Percentiles rank a stretch among this genome's conserved stretches.
Conservation (phyloP, 2,113 vertebrate species). For the Oplegnathus fasciatus region DNA sequence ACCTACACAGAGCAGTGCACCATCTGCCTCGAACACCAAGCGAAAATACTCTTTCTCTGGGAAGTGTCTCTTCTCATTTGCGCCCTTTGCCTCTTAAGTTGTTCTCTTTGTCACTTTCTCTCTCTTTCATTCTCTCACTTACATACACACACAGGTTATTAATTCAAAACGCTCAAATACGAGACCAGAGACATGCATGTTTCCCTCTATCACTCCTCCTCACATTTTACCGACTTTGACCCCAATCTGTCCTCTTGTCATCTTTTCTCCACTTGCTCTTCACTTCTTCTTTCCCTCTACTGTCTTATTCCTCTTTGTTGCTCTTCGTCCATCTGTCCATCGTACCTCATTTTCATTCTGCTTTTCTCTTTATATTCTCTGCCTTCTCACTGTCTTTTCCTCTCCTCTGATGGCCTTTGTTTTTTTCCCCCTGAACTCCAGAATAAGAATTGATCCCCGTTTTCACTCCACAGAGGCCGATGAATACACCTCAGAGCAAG, state of each 20-base stretch:
- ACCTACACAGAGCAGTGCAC: conserved; percentile 23
- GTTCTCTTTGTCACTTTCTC: conserved; percentile 46
- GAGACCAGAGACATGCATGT: conserved; percentile 14
- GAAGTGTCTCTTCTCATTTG: conserved; percentile 59
- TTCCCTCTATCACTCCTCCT: conserved; percentile 33
- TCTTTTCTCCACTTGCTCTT: conserved; percentile 43
- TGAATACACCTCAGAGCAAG: conserved; percentile 52
- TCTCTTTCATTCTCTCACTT: conserved; percentile 19
- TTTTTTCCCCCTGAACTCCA: conserved; percentile 9
- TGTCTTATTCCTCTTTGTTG: conserved; percentile 26
- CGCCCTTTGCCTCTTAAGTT: conserved; percentile 12
- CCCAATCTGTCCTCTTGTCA: conserved; percentile 70
- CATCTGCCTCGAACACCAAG: conserved; percentile 34
- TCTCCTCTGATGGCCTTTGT: conserved; percentile 19
- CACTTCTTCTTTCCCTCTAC: conserved; percentile 26
- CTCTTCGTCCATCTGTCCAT: conserved; percentile 25
- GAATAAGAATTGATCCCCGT: conserved; percentile 60
- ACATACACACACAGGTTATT: conserved; percentile 24
- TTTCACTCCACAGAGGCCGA: conserved; percentile 29
- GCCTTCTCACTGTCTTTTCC: conserved; percentile 13
- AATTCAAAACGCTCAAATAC: conserved; percentile 44
- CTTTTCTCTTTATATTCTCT: not conserved
- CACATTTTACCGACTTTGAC: conserved; percentile 63
- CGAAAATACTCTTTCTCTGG: conserved; percentile 53
- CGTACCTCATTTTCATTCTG: conserved; percentile 36